These are phyloP conservation scores for Akabosia matsudoensis DNA, from an alignment of 1,140 invertebrate species.

Conservation along the genomic window DNA sequence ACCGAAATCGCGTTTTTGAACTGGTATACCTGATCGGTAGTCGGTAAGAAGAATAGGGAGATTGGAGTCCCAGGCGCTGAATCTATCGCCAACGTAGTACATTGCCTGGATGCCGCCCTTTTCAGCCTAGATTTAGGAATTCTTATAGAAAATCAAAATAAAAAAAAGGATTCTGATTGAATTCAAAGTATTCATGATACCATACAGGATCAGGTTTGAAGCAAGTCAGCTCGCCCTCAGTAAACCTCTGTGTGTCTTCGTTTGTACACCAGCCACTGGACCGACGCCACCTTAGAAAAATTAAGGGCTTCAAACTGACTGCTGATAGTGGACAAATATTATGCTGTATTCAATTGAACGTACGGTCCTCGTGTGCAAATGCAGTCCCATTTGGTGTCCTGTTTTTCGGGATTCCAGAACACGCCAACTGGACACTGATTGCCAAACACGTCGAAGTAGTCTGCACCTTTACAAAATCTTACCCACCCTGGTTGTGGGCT, in stretches of 20 bases:
- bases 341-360: neutral
- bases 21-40: slow-evolving; percentile 17
- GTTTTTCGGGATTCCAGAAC: neutral
- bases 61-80: neutral
- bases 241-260: slow-evolving; percentile 1
- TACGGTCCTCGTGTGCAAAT: slow-evolving; percentile 33
- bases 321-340: neutral
- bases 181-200: neutral
- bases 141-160: neutral
- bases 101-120: slow-evolving; percentile 12
- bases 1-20: neutral
- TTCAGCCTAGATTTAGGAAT: neutral
- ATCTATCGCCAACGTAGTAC: slow-evolving; percentile 20
- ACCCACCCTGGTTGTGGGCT: slow-evolving; percentile 19
- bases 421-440: slow-evolving; percentile 26
- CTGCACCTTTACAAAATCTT: slow-evolving; percentile 18
- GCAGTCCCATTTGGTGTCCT: slow-evolving; percentile 27
- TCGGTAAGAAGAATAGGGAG: slow-evolving; percentile 11
- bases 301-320: neutral
- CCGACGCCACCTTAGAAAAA: neutral
- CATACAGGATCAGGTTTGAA: neutral
- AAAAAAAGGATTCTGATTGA: slow-evolving; percentile 4
- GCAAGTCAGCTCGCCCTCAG: slow-evolving; percentile 13
- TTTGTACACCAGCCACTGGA: neutral
- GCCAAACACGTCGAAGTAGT: slow-evolving; percentile 3